Conservation (phyloP, 2,888 invertebrate species). For the Apamea monoglypha region DNA sequence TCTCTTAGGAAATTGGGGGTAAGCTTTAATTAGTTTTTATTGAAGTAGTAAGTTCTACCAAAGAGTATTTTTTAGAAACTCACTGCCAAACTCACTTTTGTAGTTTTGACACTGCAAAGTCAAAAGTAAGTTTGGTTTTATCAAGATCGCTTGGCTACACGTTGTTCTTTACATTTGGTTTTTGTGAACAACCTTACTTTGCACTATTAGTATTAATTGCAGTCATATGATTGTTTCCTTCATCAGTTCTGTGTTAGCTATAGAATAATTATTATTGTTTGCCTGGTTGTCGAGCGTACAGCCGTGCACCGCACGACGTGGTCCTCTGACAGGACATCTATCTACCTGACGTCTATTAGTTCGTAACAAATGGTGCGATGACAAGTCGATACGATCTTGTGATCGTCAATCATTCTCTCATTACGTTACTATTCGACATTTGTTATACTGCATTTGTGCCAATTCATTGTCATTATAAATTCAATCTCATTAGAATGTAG, state of each 20-base stretch:
- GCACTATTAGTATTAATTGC: neutral
- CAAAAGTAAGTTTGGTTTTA: neutral
- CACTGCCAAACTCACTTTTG: neutral
- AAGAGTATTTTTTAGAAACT: neutral
- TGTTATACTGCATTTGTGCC: slow-evolving; percentile 24
- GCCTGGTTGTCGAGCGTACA: neutral
- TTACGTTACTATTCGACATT: slow-evolving; percentile 31
- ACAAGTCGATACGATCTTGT: slow-evolving; percentile 41
- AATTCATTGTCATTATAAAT: slow-evolving; percentile 3
- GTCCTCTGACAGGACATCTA: slow-evolving; percentile 1
- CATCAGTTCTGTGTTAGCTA: neutral
- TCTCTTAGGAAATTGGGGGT: no score
- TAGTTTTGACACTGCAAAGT: neutral
- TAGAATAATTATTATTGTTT: neutral
- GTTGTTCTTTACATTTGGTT: neutral
- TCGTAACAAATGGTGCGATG: slow-evolving; percentile 52
- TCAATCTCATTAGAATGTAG: neutral
- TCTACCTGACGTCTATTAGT: slow-evolving; percentile 13
- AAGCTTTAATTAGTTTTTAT: neutral
- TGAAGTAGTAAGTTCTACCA: neutral
- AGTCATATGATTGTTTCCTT: neutral
- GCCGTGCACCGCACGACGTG: neutral
- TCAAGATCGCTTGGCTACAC: neutral
- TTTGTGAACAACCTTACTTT: neutral
- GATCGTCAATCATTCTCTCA: slow-evolving; percentile 47